A percentile compares a stretch with the other conserved stretches of the same genome.
Evolutionary conservation across 2,888 invertebrate genomes (phyloP).

Genomic region (Glaucopsyche alexis): DNA sequence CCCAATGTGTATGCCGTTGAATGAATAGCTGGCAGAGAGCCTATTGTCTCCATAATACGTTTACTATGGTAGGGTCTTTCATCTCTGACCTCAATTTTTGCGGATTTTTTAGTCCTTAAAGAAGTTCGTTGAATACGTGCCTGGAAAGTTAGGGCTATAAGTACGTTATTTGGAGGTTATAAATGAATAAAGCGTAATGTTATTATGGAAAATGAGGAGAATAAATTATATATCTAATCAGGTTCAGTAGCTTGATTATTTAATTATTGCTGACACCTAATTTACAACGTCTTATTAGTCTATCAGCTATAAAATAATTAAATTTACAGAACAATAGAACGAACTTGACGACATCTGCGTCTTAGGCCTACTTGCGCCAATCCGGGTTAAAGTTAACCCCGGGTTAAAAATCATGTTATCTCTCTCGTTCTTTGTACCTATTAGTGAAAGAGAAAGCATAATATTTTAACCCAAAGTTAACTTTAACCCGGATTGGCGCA

Average conservation of each 20-base stretch:
- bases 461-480: too few species aligned
- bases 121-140: background rate
- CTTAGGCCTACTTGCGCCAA: too few species aligned
- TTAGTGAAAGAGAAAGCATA: too few species aligned
- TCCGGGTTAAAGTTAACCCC: too few species aligned
- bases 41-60: slow-evolving; percentile 36
- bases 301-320: too few species aligned
- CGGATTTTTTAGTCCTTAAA: background rate
- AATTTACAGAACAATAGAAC: too few species aligned
- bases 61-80: background rate
- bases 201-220: background rate
- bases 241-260: background rate
- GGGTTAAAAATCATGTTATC: too few species aligned
- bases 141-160: background rate
- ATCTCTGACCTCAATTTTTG: background rate
- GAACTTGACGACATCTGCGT: too few species aligned
- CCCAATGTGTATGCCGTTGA: slow-evolving; percentile 1
- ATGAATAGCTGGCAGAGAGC: slow-evolving; percentile 32
- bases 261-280: background rate
- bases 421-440: too few species aligned
- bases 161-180: background rate
- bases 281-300: background rate
- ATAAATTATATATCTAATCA: background rate
- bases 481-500: too few species aligned
- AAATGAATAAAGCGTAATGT: background rate